Percentiles rank a stretch among this genome's conserved stretches.
Conservation (phyloP, 2,888 invertebrate species). For the Teleogryllus oceanicus region DNA sequence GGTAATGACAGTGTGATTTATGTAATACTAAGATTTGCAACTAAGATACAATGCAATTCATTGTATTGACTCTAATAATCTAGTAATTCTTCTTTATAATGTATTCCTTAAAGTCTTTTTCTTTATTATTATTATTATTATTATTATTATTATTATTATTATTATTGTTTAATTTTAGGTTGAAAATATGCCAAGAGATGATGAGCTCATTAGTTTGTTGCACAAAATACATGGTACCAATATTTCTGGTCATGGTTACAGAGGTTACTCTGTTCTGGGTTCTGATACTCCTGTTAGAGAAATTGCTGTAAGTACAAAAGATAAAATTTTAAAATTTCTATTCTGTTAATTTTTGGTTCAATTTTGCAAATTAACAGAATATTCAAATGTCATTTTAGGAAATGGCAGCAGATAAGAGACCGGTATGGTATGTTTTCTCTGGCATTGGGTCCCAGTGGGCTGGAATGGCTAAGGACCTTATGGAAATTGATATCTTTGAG, state of each 20-base stretch:
- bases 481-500: constrained; percentile 77
- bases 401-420: constrained; percentile 61
- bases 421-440: constrained; percentile 92
- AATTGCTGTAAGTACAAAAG: constrained; percentile 46
- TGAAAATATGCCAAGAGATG: constrained; percentile 59
- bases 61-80: too few species aligned
- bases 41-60: too few species aligned
- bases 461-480: constrained; percentile 86
- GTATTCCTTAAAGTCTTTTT: too few species aligned
- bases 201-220: constrained; percentile 72
- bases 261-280: constrained; percentile 77
- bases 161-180: constrained; percentile 38
- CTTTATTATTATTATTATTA: too few species aligned
- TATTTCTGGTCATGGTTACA: constrained; percentile 71
- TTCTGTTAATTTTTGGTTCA: background rate
- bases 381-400: constrained; percentile 40
- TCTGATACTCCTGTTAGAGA: constrained; percentile 53
- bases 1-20: constrained; percentile 43
- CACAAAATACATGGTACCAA: constrained; percentile 68
- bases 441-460: constrained; percentile 99
- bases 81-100: too few species aligned
- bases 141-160: background rate
- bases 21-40: background rate
- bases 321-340: constrained; percentile 22
- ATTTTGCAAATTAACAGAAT: constrained; percentile 31